Percentiles rank a stretch among this genome's conserved stretches.
Evolutionary conservation across 2,113 vertebrate genomes (phyloP).

Genomic region (Sapayoa aenigma): DNA sequence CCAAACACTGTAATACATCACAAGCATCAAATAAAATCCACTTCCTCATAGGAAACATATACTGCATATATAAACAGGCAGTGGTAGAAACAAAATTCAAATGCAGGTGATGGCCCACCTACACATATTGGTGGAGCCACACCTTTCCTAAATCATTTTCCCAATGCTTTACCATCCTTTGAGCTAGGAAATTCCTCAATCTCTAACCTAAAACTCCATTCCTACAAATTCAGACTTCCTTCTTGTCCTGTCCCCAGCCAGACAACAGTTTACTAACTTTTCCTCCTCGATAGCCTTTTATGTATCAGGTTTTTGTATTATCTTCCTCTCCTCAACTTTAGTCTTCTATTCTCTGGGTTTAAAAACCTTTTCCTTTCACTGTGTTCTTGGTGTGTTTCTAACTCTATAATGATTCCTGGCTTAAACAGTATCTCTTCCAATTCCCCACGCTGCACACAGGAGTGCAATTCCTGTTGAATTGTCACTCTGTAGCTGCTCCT

Average conservation of each 20-base stretch:
- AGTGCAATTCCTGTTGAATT: background rate
- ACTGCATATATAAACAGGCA: background rate
- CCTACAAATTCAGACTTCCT: background rate
- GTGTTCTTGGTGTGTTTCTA: background rate
- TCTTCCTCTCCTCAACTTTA: background rate
- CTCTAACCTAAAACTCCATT: background rate
- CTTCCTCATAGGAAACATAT: background rate
- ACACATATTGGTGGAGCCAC: background rate
- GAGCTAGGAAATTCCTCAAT: background rate
- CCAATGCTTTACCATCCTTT: background rate
- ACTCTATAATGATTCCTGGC: background rate
- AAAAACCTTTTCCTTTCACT: background rate
- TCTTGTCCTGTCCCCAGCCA: background rate
- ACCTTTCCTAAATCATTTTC: background rate
- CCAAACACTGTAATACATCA: background rate
- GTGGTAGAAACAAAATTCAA: background rate
- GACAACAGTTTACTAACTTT: background rate
- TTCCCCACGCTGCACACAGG: background rate
- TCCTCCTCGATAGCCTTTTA: background rate
- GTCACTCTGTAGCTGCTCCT: background rate
- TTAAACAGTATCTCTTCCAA: background rate
- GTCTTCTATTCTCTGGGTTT: background rate
- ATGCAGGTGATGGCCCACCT: background rate
- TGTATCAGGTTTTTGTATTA: accelerated
- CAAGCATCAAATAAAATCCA: background rate